These are phyloP conservation scores for Ctenicera cuprea DNA, from an alignment of 2,888 invertebrate genomes.

Conservation along the genomic window DNA sequence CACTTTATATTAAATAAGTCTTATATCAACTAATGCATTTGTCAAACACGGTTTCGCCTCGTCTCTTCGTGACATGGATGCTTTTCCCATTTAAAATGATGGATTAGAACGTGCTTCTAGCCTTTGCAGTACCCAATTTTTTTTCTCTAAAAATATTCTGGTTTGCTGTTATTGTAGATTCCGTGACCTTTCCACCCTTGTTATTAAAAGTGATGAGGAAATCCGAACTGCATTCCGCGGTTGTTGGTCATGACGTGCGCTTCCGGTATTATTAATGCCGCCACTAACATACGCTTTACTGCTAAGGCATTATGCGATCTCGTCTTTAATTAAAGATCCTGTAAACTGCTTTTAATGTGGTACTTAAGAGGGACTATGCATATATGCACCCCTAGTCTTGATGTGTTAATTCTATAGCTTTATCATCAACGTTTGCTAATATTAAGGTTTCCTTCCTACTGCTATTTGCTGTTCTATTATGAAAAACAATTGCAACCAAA, in stretches of 20 bases:
- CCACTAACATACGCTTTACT: slow-evolving; percentile 14
- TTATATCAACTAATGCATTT: slow-evolving; percentile 42
- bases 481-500: no score
- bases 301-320: slow-evolving; percentile 29
- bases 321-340: slow-evolving; percentile 41
- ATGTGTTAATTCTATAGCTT: slow-evolving; percentile 28
- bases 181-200: slow-evolving; percentile 3
- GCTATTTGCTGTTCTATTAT: no score
- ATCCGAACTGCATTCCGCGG: slow-evolving; percentile 22
- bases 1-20: slow-evolving; percentile 38
- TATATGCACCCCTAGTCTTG: slow-evolving; percentile 21
- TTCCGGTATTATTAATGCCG: slow-evolving; percentile 29
- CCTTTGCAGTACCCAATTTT: slow-evolving; percentile 2
- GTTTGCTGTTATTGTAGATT: slow-evolving; percentile 1
- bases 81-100: slow-evolving; percentile 41
- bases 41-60: slow-evolving; percentile 39
- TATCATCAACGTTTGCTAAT: slow-evolving; percentile 24
- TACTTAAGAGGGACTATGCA: slow-evolving; percentile 33
- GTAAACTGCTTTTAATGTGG: slow-evolving; percentile 39
- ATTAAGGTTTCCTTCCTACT: not conserved
- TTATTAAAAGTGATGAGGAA: slow-evolving; percentile 13
- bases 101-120: slow-evolving; percentile 27
- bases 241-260: slow-evolving; percentile 12
- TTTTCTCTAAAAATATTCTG: slow-evolving; percentile 5
- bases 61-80: slow-evolving; percentile 33